Percentiles rank a stretch among this genome's conserved stretches.
Conservation (phyloP, 2,797 vertebrate species). For the Somateria mollissima region DNA sequence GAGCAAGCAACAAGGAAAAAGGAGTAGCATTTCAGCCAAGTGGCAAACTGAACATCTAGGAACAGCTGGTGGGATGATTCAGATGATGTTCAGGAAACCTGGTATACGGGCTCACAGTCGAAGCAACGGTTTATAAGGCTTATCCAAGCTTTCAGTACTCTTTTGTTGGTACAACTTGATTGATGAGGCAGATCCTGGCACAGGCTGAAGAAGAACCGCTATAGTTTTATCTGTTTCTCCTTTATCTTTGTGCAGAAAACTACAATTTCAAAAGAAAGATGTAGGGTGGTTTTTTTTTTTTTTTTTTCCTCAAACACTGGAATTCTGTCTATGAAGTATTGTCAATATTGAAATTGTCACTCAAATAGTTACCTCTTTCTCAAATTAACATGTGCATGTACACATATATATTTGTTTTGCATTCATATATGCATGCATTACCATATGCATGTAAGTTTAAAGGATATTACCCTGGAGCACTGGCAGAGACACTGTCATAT, state of each 20-base stretch:
- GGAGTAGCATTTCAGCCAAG: not conserved
- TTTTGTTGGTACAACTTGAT: not conserved
- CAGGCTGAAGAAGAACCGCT: not conserved
- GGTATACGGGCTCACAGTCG: not conserved
- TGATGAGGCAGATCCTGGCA: not conserved
- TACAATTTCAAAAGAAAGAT: not conserved
- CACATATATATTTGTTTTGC: not conserved
- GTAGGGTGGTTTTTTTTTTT: not conserved
- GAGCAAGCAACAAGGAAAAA: not conserved
- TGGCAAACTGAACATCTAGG: conserved; percentile 16
- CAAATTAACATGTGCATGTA: not conserved
- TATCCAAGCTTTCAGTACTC: not conserved
- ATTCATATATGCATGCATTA: not conserved
- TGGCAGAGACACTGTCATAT: not conserved
- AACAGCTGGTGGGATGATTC: conserved; percentile 29
- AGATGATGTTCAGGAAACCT: not conserved
- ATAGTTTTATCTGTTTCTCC: not conserved
- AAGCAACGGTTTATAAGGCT: not conserved
- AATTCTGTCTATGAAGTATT: not conserved
- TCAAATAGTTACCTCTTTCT: not conserved
- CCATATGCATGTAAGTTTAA: not conserved
- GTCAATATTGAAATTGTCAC: not conserved
- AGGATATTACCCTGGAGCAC: not conserved
- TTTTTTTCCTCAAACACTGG: not conserved
- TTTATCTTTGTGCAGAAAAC: not conserved